Evolutionary conservation across 1,140 invertebrate species (phyloP).

Genomic region (Leguminivora glycinivorella): DNA sequence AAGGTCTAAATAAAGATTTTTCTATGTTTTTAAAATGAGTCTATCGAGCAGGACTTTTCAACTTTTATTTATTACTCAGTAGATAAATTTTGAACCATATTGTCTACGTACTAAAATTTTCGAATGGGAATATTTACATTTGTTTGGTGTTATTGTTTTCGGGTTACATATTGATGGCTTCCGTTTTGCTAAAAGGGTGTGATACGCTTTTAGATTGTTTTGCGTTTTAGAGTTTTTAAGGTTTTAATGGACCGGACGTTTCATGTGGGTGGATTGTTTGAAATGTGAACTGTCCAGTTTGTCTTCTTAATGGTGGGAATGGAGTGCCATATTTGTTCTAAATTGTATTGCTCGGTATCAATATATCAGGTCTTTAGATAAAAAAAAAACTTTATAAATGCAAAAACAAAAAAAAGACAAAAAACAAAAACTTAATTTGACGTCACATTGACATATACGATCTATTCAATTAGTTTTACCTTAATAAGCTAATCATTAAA

Average conservation of each 20-base stretch:
- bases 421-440: too few species aligned
- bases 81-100: constrained; percentile 13
- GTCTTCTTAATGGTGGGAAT: constrained; percentile 16
- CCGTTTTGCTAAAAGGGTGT: constrained; percentile 43
- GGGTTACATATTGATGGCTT: constrained; percentile 41
- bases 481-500: too few species aligned
- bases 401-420: too few species aligned
- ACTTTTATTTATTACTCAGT: constrained; percentile 4
- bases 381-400: too few species aligned
- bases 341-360: too few species aligned
- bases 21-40: neutral
- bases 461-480: too few species aligned
- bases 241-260: constrained; percentile 50
- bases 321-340: neutral
- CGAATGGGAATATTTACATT: neutral
- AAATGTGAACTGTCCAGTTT: constrained; percentile 32
- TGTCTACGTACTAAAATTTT: neutral
- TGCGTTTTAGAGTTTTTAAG: constrained; percentile 45
- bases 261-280: constrained; percentile 49
- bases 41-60: neutral
- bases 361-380: too few species aligned
- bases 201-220: constrained; percentile 48
- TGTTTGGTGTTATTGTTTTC: constrained; percentile 30
- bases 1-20: neutral
- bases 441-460: too few species aligned